Base-by-base conservation (phyloP, 2,797 vertebrate species). In the Cirrhinus molitorella region DNA sequence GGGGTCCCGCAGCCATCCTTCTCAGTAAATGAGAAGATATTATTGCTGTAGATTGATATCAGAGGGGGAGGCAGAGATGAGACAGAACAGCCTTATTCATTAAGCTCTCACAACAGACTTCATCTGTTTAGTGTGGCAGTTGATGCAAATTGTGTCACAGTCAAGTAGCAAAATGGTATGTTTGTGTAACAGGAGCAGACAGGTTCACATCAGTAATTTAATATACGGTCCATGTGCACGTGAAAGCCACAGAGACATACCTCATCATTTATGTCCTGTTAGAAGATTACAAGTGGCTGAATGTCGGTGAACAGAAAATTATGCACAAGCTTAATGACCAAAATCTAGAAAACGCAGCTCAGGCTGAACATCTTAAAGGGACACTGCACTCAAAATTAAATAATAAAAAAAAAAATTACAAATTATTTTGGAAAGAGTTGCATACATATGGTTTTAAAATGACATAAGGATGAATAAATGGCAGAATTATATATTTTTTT, bases 11-110 rank as follows among this genome's bases (percentile, higher is more conserved):
- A 75, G 81, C 75, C 84, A 89, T 88, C 79, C 63, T 65, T 88
- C 86, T 85, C 70, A 17, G 84, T 80, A 83, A 84, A 87, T 70
- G 77, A 85, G 84, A 83, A 79, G 83, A 87, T 85, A 84, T 88
- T 83, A 81, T 85, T 84, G 57, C 78, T 67, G 80, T 57, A 80
- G 81, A 87, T 68, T 82, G 79, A 75, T 80, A 79, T 87, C 83
- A 73, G 80, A 80, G 81, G 85, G 81, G 57, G 45, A 83, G 73
- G 72, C 61, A 66, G 74, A 78, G 81, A 87, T 86, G 78, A 84
- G 85, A 78, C 40, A 59, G 86, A 83, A 88, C 83, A 88, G 79
- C 40, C 72, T 74, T 79, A 80, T 85, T 87, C 83, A 83, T 85
- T 77, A 81, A 55, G 70, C 51, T 31, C 79, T 85, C 57, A 80